Conservation (phyloP, 2,888 invertebrate genomes). For the Netelia inedita region DNA sequence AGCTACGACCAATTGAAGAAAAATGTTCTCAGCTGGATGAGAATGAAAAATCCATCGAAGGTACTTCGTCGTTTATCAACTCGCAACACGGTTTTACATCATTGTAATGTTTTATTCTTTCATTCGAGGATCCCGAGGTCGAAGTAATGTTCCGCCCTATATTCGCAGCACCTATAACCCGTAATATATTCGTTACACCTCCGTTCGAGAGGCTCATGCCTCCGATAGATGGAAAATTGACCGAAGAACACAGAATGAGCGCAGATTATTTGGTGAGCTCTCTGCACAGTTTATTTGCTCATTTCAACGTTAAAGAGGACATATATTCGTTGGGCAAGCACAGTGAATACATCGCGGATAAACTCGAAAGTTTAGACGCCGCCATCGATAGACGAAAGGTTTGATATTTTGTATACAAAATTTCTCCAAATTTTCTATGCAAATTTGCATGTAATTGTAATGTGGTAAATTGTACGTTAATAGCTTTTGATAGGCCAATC, state of each 20-base stretch:
- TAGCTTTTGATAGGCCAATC: constrained; percentile 74
- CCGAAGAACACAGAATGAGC: constrained; percentile 74
- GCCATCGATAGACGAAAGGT: constrained; percentile 85
- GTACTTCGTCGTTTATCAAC: constrained; percentile 69
- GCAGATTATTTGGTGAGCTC: constrained; percentile 79
- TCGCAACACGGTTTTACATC: constrained; percentile 35
- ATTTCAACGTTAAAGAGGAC: constrained; percentile 88
- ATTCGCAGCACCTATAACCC: constrained; percentile 87
- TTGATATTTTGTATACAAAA: constrained; percentile 80
- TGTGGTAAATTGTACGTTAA: constrained; percentile 84
- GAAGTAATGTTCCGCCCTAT: constrained; percentile 89
- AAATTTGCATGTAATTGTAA: background rate
- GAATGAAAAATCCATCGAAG: constrained; percentile 70
- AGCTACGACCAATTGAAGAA: constrained; percentile 85
- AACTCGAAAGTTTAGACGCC: constrained; percentile 76
- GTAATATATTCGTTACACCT: constrained; percentile 88
- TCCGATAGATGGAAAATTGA: constrained; percentile 83
- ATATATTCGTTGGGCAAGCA: constrained; percentile 88
- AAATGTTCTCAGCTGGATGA: constrained; percentile 87
- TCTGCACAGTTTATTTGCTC: constrained; percentile 83
- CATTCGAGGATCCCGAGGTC: constrained; percentile 87
- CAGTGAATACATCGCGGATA: constrained; percentile 86
- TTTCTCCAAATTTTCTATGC: constrained; percentile 76
- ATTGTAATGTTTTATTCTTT: constrained; percentile 39
- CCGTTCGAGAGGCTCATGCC: constrained; percentile 88